Conservation (phyloP, 2,888 invertebrate genomes). For the Leucoptera coffeella region DNA sequence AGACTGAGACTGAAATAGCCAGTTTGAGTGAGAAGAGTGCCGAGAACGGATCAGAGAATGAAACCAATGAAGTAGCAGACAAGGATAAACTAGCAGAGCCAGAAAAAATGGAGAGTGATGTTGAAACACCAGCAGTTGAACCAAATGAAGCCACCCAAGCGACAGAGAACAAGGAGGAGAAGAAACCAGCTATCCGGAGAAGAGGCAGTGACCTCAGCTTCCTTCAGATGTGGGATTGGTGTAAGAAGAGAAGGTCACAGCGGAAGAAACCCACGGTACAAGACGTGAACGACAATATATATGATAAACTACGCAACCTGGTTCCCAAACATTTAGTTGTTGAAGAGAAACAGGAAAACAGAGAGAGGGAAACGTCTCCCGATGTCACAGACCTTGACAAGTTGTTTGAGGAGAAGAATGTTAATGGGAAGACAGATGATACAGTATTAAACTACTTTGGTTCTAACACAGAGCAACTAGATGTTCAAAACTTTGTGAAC, state of each 20-base stretch:
- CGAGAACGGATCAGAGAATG: conserved; percentile 25
- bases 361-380: conserved; percentile 51
- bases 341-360: conserved; percentile 27
- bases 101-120: conserved; percentile 29
- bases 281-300: conserved; percentile 57
- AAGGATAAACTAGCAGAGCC: conserved; percentile 30
- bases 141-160: conserved; percentile 8
- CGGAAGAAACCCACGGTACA: conserved; percentile 48
- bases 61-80: conserved; percentile 34
- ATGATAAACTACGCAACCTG: conserved; percentile 61
- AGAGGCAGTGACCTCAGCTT: conserved; percentile 67
- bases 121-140: conserved; percentile 18
- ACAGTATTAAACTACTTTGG: conserved; percentile 56
- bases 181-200: conserved; percentile 53
- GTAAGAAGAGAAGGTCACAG: conserved; percentile 50
- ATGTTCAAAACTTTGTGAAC: conserved; percentile 59
- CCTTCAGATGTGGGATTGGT: conserved; percentile 75
- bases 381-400: conserved; percentile 58
- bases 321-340: conserved; percentile 53
- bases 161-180: conserved; percentile 29
- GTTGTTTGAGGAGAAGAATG: conserved; percentile 48
- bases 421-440: conserved; percentile 8
- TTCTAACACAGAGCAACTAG: conserved; percentile 55
- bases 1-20: conserved; percentile 9
- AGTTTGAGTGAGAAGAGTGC: conserved; percentile 18